phyloP scores from a whole-genome alignment of 2,113 vertebrate species.

The Zingel zingel region DNA sequence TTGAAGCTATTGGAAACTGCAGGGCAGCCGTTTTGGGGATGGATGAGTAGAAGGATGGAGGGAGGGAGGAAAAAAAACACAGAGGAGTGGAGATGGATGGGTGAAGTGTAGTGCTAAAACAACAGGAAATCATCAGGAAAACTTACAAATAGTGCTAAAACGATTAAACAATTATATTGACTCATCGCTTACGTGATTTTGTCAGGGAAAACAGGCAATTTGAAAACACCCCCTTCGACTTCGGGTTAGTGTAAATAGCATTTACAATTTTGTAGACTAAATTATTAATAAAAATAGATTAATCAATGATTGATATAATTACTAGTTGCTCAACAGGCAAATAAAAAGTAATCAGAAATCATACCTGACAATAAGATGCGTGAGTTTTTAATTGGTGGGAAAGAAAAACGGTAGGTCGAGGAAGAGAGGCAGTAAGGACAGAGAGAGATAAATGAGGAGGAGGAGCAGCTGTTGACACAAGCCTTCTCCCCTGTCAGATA shows the following conservation, averaged over 20 bases:
- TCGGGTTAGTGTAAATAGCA: background rate
- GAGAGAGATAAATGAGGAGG: conserved; percentile 56
- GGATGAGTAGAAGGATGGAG: conserved; percentile 21
- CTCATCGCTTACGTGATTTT: background rate
- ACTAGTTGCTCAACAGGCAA: background rate
- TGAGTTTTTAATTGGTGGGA: conserved; percentile 12
- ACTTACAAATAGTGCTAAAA: background rate
- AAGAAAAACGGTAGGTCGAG: conserved; percentile 13
- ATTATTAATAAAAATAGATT: background rate
- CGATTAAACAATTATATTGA: background rate
- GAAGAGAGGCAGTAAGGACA: conserved; percentile 14
- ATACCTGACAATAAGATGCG: background rate
- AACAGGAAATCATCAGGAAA: conserved; percentile 10
- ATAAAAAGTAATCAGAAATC: background rate
- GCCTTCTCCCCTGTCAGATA: conserved; percentile 68
- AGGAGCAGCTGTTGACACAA: conserved; percentile 61
- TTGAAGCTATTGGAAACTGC: conserved; percentile 87
- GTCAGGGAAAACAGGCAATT: background rate
- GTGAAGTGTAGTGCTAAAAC: background rate
- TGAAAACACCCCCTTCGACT: background rate
- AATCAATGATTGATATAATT: background rate
- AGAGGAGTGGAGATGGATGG: background rate
- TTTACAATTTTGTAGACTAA: background rate
- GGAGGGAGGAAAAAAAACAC: background rate
- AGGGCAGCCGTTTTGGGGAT: conserved; percentile 74